Evolutionary conservation across 1,140 invertebrate species (phyloP).

Genomic region (Macrostomum lignano): DNA sequence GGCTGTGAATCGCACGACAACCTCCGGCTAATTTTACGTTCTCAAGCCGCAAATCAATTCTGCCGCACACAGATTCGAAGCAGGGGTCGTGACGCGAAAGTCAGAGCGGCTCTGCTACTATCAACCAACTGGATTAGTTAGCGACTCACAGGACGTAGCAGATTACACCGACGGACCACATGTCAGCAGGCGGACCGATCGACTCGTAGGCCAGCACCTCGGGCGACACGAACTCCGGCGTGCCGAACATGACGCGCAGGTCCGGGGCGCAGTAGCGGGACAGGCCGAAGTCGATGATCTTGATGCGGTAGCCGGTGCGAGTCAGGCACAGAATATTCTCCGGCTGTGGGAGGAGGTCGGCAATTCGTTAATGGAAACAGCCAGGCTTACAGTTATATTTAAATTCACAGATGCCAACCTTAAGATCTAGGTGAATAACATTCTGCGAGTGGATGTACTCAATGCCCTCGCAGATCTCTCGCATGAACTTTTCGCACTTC

Average conservation of each 20-base stretch:
- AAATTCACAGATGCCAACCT: too few species aligned
- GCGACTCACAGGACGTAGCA: slow-evolving; percentile 92
- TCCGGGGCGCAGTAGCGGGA: slow-evolving; percentile 42
- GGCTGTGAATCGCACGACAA: too few species aligned
- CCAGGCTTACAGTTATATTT: too few species aligned
- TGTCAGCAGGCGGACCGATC: slow-evolving; percentile 52
- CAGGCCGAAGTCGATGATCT: slow-evolving; percentile 57
- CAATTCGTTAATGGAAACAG: too few species aligned
- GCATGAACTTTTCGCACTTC: slow-evolving; percentile 69
- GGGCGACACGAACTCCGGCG: slow-evolving; percentile 70
- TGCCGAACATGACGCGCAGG: slow-evolving; percentile 43
- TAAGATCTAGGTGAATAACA: slow-evolving; percentile 78
- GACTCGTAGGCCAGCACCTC: slow-evolving; percentile 72
- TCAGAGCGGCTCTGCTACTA: too few species aligned
- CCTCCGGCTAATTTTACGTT: too few species aligned
- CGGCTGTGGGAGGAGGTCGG: slow-evolving; percentile 37
- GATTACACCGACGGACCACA: slow-evolving; percentile 46
- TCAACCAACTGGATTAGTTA: too few species aligned
- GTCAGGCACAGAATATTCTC: slow-evolving; percentile 86
- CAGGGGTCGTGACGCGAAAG: too few species aligned
- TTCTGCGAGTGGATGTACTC: slow-evolving; percentile 75
- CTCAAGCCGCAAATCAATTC: too few species aligned
- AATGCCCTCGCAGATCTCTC: slow-evolving; percentile 83
- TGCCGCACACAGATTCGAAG: too few species aligned
- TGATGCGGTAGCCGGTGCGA: slow-evolving; percentile 71